Base-by-base conservation (phyloP, 2,888 invertebrate species). In the Caenorhabditis sp. region DNA sequence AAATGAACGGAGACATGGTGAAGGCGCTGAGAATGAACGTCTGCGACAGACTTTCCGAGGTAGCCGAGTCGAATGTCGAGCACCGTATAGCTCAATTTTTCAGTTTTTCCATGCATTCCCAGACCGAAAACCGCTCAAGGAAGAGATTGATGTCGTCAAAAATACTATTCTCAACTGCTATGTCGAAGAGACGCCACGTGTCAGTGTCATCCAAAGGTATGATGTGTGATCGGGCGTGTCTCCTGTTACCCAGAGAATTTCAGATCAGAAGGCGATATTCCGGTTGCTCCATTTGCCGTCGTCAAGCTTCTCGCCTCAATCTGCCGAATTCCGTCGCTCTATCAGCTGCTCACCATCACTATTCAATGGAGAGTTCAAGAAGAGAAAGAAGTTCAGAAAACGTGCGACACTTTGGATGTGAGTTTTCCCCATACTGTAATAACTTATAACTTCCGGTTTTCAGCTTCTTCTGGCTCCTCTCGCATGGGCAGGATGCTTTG, bases 71-170 rank as follows among this genome's bases (percentile, higher is more conserved):
- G 13, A 48, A 41, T n/a, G 13, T 15, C 5, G 9, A n/a, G n/a
- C n/a, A n/a, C n/a, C n/a, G n/a, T n/a, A n/a, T n/a, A n/a, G n/a
- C n/a, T n/a, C n/a, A n/a, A n/a, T n/a, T n/a, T 73, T 80, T 52
- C 61, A 82, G 83, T 58, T 83, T 13, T 80, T 83, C 66, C 55
- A 78, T 15, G 77, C 82, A 1, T 83, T 78, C 65, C 80, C 81
- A 24, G 50, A 65, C 32, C 72, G 79, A 5, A 26, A 66, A 22
- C 55, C 80, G 24, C 15, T 45, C 6, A 58, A 48, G 15, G 72
- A 68, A 17, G 71, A 61, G 24, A 46, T 74, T n/a, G 22, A 37
- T 7, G 46, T 74, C 2, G 20, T 78, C 15, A 63, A 65, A 27
- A 35, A 58, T 9, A 24, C 27, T 8, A 61, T 77, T 50, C 41